A percentile compares a stretch with the other conserved stretches of the same genome.
Conservation (phyloP, 2,888 invertebrate genomes). For the Drosophila leonis region DNA sequence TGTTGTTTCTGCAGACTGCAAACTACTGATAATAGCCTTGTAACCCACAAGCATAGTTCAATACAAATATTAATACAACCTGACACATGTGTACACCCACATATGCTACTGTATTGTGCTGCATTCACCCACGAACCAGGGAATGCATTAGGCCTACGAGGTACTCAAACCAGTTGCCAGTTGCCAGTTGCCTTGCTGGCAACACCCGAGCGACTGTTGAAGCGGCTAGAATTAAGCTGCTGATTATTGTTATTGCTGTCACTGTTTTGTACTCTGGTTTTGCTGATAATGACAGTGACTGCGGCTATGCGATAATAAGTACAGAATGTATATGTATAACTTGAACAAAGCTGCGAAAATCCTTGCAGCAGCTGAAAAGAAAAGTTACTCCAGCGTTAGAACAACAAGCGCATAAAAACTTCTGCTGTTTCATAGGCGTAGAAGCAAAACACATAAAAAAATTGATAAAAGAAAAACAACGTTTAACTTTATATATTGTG, state of each 20-base stretch:
- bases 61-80: conserved; percentile 3
- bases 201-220: conserved; percentile 23
- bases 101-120: neutral
- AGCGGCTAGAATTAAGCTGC: conserved; percentile 36
- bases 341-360: conserved; percentile 52
- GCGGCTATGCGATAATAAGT: conserved; percentile 51
- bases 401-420: conserved; percentile 43
- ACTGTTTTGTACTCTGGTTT: conserved; percentile 20
- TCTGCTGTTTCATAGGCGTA: conserved; percentile 39
- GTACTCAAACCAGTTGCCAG: neutral
- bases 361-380: conserved; percentile 24
- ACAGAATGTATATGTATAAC: conserved; percentile 28
- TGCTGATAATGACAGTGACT: conserved; percentile 53
- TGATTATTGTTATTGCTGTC: conserved; percentile 27
- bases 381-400: conserved; percentile 42
- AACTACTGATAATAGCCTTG: conserved; percentile 12
- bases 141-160: conserved; percentile 30
- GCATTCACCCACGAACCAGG: conserved; percentile 21
- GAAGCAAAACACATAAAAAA: conserved; percentile 10
- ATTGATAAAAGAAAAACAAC: conserved; percentile 1
- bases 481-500: conserved; percentile 49
- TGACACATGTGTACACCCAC: neutral
- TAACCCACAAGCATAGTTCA: neutral
- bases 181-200: neutral
- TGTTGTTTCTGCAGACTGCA: conserved; percentile 3